Evolutionary conservation across 2,113 vertebrate genomes (phyloP).

Genomic region (Lasiurus borealis): DNA sequence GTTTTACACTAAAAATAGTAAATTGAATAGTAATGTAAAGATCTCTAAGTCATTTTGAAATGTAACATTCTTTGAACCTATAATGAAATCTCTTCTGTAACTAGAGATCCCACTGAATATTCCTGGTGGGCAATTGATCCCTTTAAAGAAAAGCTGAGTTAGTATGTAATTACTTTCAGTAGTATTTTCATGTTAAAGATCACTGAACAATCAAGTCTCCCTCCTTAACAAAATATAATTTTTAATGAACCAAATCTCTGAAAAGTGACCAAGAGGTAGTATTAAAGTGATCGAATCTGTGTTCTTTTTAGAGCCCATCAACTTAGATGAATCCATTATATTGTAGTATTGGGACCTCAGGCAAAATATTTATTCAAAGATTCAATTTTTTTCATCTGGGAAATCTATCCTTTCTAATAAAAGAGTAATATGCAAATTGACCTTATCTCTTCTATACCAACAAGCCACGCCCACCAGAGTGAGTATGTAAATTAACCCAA

Average conservation of each 20-base stretch:
- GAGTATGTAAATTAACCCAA: too few species aligned
- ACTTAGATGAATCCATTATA: background rate
- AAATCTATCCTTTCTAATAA: background rate
- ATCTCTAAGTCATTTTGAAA: background rate
- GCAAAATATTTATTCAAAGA: background rate
- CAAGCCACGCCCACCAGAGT: too few species aligned
- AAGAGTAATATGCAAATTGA: too few species aligned
- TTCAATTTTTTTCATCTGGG: background rate
- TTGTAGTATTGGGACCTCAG: background rate
- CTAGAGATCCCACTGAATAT: background rate
- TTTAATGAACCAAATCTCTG: background rate
- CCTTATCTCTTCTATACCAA: too few species aligned
- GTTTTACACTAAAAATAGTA: background rate
- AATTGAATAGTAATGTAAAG: background rate
- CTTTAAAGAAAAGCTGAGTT: background rate
- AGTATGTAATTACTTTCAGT: background rate
- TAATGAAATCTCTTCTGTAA: background rate
- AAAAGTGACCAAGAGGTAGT: background rate
- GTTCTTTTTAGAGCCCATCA: background rate
- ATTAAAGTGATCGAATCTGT: background rate
- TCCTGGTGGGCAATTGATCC: background rate
- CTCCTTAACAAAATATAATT: background rate
- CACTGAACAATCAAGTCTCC: background rate
- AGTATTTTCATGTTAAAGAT: background rate
- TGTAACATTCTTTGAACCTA: background rate